Evolutionary conservation across 2,113 vertebrate species (phyloP).

Genomic region (Riparia riparia): DNA sequence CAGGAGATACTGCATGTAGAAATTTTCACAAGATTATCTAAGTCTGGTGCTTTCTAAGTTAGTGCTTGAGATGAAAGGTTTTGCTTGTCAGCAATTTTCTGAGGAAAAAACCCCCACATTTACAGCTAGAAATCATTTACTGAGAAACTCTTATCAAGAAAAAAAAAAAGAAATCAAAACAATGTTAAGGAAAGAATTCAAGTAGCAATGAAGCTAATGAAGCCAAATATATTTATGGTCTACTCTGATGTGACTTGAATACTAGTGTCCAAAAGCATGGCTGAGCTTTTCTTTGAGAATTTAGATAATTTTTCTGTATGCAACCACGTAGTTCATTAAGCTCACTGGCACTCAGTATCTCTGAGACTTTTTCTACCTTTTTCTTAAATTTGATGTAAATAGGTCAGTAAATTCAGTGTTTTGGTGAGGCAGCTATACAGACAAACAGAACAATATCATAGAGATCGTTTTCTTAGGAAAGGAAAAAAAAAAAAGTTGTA

Average conservation of each 20-base stretch:
- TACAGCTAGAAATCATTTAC: background rate
- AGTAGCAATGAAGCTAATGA: background rate
- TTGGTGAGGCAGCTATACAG: background rate
- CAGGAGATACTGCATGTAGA: background rate
- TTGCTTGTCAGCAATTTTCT: background rate
- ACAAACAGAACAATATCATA: background rate
- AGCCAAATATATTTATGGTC: background rate
- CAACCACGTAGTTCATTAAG: background rate
- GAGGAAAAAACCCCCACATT: background rate
- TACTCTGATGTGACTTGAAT: background rate
- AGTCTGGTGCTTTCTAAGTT: background rate
- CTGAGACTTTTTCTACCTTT: background rate
- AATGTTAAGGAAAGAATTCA: background rate
- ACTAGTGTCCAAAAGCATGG: background rate
- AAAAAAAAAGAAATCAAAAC: background rate
- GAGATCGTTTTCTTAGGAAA: background rate
- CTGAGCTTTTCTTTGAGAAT: background rate
- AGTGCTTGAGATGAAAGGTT: background rate
- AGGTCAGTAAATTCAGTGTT: background rate
- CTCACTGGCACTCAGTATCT: background rate
- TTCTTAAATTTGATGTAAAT: background rate
- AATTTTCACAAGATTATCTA: background rate
- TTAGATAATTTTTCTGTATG: background rate
- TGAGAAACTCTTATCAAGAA: background rate
- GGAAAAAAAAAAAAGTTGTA: background rate